Percentiles rank a stretch among this genome's conserved stretches.
Conservation (phyloP, 2,797 vertebrate genomes). For the Myotis daubentonii region DNA sequence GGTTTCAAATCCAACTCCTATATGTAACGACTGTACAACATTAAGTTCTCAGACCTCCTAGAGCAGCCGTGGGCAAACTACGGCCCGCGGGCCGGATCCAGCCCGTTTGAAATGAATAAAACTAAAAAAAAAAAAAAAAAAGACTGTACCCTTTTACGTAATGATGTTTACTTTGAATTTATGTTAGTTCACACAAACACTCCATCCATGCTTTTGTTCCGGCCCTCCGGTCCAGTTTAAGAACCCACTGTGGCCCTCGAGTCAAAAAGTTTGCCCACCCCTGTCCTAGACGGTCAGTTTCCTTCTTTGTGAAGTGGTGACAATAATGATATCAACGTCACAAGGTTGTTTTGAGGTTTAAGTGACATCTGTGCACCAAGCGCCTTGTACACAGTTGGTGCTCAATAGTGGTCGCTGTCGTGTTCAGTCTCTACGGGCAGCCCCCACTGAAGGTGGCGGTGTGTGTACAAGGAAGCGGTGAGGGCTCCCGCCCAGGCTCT, state of each 20-base stretch:
- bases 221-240: too few species aligned
- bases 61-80: too few species aligned
- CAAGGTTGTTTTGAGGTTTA: not conserved
- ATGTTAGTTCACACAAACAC: too few species aligned
- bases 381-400: not conserved
- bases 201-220: too few species aligned
- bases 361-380: not conserved
- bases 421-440: not conserved
- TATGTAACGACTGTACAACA: rapidly evolving
- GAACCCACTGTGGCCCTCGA: too few species aligned
- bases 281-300: not conserved
- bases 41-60: not conserved
- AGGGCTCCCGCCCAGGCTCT: not conserved
- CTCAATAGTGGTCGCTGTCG: not conserved
- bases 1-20: not conserved
- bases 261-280: too few species aligned
- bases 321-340: not conserved
- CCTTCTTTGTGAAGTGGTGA: not conserved
- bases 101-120: too few species aligned
- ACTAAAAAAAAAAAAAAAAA: too few species aligned
- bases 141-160: too few species aligned
- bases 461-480: not conserved
- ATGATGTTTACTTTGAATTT: too few species aligned
- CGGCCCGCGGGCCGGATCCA: too few species aligned
- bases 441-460: not conserved